Base-by-base conservation (phyloP, 2,113 vertebrate species). In the Thunnus maccoyii region DNA sequence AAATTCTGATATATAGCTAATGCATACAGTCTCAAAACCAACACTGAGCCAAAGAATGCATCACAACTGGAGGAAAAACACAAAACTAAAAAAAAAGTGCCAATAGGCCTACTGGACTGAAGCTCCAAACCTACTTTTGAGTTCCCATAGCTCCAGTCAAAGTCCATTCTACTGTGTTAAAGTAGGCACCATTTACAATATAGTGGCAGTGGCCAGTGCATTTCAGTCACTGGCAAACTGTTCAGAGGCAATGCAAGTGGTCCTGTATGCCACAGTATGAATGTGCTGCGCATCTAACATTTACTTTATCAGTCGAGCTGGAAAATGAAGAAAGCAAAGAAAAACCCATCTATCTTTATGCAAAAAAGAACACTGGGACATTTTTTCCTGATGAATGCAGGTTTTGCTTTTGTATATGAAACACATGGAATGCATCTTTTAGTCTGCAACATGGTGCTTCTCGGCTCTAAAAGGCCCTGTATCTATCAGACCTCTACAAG, bases 401-500 rank as follows among this genome's bases (percentile, higher is more conserved):
- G 16, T 74, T 84, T 82, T 32, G 25, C 22, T 52, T 46, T 65
- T 66, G 18, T 52, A 5, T 41, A 60, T 56, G 51, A 55, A 58
- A 62, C 55, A 48, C 13, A 11, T 16, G 56, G 64, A 57, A 65
- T 50, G 25, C 78, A 48, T 63, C 61, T 76, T 81, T 78, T 22
- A 61, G 65, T 67, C 41, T n/a, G 17, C 30, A 72, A 56, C 44
- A 22, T 14, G 25, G 56, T 57, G 73, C 75, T 57, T 69, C 60
- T 57, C 20, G 3, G 67, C 80, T 89, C 48, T 63, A 61, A 93
- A 79, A 65, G 72, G 58, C 44, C 71, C 68, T 63, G 77, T 80
- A 89, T 89, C 88, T 87, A 84, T 85, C 83, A 90, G 78, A 79
- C 84, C 79, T 79, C 80, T 75, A 75, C 81, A 82, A 83, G 78